These are phyloP conservation scores for Pituophis catenifer DNA, from an alignment of 2,113 vertebrate genomes.

Conservation along the genomic window DNA sequence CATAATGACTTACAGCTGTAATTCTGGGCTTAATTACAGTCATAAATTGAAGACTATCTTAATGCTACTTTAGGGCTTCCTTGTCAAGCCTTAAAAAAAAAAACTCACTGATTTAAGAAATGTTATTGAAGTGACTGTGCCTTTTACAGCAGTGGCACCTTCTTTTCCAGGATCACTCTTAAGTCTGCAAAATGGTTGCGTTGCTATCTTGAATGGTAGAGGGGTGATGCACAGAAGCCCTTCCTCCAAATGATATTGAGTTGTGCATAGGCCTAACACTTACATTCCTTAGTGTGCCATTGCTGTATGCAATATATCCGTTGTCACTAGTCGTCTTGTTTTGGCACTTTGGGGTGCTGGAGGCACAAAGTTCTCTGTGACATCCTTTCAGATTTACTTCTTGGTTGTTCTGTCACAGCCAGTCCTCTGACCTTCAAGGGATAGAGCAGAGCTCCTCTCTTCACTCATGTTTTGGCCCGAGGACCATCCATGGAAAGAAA, in stretches of 20 bases:
- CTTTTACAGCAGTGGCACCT: background rate
- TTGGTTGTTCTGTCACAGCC: slow-evolving; percentile 59
- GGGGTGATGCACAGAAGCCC: background rate
- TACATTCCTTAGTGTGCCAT: background rate
- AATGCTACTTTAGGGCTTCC: background rate
- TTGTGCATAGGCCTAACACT: background rate
- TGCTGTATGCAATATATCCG: slow-evolving; percentile 19
- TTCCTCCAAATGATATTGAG: background rate
- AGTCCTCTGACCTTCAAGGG: slow-evolving; percentile 69
- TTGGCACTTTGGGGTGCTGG: slow-evolving; percentile 41
- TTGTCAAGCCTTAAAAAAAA: background rate
- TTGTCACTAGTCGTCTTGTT: slow-evolving; percentile 25
- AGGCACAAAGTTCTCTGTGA: slow-evolving; percentile 3
- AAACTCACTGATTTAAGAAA: background rate
- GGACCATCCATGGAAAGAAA: slow-evolving; percentile 60
- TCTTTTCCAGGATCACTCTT: background rate
- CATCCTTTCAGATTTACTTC: slow-evolving; percentile 61
- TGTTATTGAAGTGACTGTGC: background rate
- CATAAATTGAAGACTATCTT: background rate
- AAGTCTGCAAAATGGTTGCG: background rate
- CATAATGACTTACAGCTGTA: background rate
- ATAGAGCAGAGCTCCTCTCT: slow-evolving; percentile 56
- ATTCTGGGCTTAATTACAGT: background rate
- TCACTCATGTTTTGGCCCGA: slow-evolving; percentile 58
- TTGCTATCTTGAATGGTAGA: background rate